A percentile compares a stretch with the other conserved stretches of the same genome.
Conservation (phyloP, 2,888 invertebrate species). For the Ophraella communa region DNA sequence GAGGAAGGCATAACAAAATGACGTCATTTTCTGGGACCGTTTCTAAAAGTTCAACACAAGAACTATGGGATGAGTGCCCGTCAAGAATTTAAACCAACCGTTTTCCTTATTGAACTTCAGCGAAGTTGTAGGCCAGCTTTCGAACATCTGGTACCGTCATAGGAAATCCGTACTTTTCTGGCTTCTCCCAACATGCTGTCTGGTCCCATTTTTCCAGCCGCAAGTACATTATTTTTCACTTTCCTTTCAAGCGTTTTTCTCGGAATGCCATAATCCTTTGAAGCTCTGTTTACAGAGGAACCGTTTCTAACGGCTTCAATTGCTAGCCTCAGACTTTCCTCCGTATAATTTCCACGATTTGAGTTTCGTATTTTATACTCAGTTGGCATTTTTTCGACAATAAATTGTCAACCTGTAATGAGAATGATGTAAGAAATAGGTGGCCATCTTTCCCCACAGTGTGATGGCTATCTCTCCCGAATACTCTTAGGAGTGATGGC, state of each 20-base stretch:
- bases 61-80: no score
- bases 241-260: background rate
- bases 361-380: background rate
- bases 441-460: background rate
- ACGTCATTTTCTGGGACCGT: no score
- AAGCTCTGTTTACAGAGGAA: background rate
- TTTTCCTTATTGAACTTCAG: no score
- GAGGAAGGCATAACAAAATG: no score
- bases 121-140: no score
- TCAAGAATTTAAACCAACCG: no score
- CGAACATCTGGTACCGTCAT: no score
- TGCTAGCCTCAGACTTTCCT: constrained; percentile 8
- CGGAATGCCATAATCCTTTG: constrained; percentile 14
- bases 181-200: no score
- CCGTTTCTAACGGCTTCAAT: constrained; percentile 10
- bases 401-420: background rate
- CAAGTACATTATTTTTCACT: background rate
- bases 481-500: background rate
- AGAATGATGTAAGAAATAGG: background rate
- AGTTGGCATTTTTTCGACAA: background rate
- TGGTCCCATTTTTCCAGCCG: background rate
- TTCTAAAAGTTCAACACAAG: no score
- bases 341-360: constrained; percentile 5
- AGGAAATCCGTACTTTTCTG: no score
- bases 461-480: background rate